Evolutionary conservation across 2,888 invertebrate genomes (phyloP), one percentile per base, ranked within the genome.

Genomic region (Herminia tarsipennalis): DNA sequence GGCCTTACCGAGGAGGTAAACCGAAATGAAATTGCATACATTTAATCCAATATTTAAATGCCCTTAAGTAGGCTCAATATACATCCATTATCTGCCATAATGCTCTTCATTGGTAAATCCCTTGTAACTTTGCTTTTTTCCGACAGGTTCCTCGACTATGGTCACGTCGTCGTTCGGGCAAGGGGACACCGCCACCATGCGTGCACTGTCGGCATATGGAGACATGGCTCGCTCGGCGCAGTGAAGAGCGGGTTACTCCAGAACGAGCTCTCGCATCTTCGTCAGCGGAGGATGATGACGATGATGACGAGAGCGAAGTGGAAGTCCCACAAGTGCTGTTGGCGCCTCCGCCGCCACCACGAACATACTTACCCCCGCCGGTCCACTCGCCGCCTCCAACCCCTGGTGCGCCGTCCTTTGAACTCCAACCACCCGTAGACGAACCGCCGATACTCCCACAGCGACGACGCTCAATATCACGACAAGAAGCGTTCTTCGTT

Each of bases 401-500:
- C 38, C 88, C 86, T 3, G 92, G 92, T 25, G 93, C 93, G 10
- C 92, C 92, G 17, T 86, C 93, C 45, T 92, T 94, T 57, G 93
- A 94, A 73, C 84, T 92, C 21, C 93, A 93, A 59, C 93, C 93
- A 1, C 91, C 92, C 2, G 76, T 72, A 29, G 92, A 92, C 34
- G 89, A 89, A 58, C 87, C 88, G 3, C 83, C 83, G 0, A 71
- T 85, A 24, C 70, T 85, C 5, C 89, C 92, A 0, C 87, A 92
- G 47, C 90, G 96, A 37, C 92, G 96, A 56, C 94, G 95, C 47
- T 96, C 96, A 4, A 95, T 96, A 69, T 95, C 95, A 42, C 93
- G 97, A 10, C 97, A 97, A 78, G 96, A 96, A 83, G 96, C 96
- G 0, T 94, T 96, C 70, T 95, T 96, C 66, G 95, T 95, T 21